phyloP scores from a whole-genome alignment of 1,140 invertebrate species.

The Musca vetustissima region DNA sequence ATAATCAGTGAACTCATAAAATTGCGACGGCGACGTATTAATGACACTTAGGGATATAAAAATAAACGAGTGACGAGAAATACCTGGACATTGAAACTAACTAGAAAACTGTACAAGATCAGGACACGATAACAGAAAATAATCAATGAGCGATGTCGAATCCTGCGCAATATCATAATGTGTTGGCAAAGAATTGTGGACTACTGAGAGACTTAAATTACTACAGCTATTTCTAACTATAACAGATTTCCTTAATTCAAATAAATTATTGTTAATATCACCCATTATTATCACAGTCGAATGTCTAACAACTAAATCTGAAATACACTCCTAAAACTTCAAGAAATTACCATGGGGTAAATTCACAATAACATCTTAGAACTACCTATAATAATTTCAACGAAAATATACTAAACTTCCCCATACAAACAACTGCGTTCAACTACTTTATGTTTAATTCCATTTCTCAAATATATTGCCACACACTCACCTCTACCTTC shows the following conservation, averaged over 20 bases:
- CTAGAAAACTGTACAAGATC: background rate
- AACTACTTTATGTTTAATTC: background rate
- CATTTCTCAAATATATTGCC: background rate
- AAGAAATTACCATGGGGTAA: background rate
- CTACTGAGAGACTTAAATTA: background rate
- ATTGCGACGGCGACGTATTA: too few species aligned
- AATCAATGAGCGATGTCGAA: background rate
- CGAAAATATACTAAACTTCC: background rate
- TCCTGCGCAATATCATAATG: background rate
- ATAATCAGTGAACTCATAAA: too few species aligned
- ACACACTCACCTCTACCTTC: background rate
- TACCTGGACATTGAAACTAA: conserved; percentile 3
- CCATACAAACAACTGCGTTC: background rate
- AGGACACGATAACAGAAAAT: background rate
- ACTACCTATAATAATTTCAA: background rate
- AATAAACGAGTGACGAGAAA: background rate
- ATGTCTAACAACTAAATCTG: background rate
- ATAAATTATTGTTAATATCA: conserved; percentile 2
- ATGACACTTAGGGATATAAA: too few species aligned
- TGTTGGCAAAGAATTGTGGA: background rate
- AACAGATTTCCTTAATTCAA: background rate
- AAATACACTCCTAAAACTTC: background rate
- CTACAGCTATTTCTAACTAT: background rate
- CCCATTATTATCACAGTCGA: background rate
- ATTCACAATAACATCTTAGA: background rate